Conservation (phyloP, 2,113 vertebrate genomes). For the Gnathochromis pfefferi region DNA sequence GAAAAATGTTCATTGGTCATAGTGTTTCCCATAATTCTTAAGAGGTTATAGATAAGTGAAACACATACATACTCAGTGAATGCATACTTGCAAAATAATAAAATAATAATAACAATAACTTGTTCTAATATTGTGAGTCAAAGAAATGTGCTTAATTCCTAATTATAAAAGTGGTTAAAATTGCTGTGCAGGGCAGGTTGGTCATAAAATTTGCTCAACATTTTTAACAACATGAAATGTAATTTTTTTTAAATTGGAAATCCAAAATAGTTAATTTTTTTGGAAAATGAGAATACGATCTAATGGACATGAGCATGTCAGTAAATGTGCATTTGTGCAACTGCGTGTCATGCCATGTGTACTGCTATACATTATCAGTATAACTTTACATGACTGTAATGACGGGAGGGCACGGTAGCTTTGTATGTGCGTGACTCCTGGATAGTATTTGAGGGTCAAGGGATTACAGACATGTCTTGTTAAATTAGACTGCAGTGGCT, state of each 20-base stretch:
- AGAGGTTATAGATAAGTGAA: neutral
- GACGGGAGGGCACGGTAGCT: constrained; percentile 24
- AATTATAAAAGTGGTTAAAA: neutral
- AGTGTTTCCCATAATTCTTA: neutral
- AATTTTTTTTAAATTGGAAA: rapidly evolving
- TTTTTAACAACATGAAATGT: neutral
- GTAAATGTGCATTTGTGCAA: neutral
- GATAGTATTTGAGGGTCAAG: constrained; percentile 49
- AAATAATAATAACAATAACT: neutral
- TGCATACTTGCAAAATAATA: neutral
- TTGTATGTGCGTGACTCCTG: constrained; percentile 33
- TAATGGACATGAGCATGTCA: neutral
- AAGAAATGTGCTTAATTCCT: neutral
- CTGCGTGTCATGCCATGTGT: neutral
- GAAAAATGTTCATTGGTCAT: neutral
- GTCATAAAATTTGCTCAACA: neutral
- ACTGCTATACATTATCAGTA: constrained; percentile 23
- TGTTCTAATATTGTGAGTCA: neutral
- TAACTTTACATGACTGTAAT: constrained; percentile 38
- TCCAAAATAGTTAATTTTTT: neutral
- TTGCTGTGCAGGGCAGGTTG: neutral
- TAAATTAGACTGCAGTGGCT: constrained; percentile 59
- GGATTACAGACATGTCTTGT: constrained; percentile 61
- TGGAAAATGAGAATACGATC: neutral
- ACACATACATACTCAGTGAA: neutral